These are phyloP conservation scores for Drosophila stalkeri DNA, from an alignment of 2,888 invertebrate species.

Conservation along the genomic window DNA sequence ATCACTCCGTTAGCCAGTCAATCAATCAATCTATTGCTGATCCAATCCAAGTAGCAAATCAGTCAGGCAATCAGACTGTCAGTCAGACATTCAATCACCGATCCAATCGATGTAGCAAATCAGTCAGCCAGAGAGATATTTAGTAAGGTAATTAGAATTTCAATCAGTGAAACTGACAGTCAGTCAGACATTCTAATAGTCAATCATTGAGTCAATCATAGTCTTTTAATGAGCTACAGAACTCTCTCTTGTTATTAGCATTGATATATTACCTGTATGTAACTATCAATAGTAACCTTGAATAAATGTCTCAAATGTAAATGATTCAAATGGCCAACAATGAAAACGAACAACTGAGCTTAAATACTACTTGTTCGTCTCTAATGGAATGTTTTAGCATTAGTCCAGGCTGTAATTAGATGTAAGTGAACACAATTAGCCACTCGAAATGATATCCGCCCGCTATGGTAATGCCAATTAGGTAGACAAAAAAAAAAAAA, in stretches of 20 bases:
- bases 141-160: neutral
- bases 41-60: too few relatives aligned
- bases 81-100: too few relatives aligned
- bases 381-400: slow-evolving; percentile 30
- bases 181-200: neutral
- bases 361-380: slow-evolving; percentile 22
- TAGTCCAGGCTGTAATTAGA: slow-evolving; percentile 38
- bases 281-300: neutral
- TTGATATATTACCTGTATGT: neutral
- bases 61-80: neutral
- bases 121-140: too few relatives aligned
- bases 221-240: too few relatives aligned
- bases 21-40: neutral
- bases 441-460: slow-evolving; percentile 21
- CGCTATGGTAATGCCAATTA: slow-evolving; percentile 45
- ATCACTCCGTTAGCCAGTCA: too few relatives aligned
- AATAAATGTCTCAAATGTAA: neutral
- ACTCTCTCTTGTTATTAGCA: too few relatives aligned
- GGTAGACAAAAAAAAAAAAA: slow-evolving; percentile 6
- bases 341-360: neutral
- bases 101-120: too few relatives aligned
- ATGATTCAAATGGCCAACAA: neutral
- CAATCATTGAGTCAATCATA: neutral
- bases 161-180: neutral
- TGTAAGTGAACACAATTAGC: slow-evolving; percentile 31